Evolutionary conservation across 2,888 invertebrate species (phyloP).

Genomic region (Peribatodes rhomboidaria): DNA sequence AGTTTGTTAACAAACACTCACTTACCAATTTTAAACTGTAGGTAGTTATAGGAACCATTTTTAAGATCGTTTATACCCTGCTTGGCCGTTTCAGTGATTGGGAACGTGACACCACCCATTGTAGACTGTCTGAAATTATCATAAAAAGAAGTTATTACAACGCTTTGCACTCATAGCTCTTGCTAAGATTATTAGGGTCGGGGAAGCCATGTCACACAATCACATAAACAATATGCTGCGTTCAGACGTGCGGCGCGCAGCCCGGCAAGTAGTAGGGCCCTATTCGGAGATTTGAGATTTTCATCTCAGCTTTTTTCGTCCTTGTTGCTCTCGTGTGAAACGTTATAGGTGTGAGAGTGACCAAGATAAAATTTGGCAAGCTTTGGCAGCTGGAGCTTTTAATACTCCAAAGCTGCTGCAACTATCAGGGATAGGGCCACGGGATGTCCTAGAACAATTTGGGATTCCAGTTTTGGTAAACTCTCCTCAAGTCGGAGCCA

Average conservation of each 20-base stretch:
- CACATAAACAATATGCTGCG: too few relatives aligned
- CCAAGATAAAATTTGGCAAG: too few relatives aligned
- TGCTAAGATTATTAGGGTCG: background rate
- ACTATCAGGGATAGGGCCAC: constrained; percentile 23
- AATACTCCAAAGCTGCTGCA: constrained; percentile 22
- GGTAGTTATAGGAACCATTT: constrained; percentile 92
- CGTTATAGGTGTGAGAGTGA: too few relatives aligned
- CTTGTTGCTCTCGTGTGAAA: too few relatives aligned
- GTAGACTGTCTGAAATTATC: constrained; percentile 91
- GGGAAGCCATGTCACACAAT: too few relatives aligned
- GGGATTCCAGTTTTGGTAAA: background rate
- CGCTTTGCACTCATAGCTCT: too few relatives aligned
- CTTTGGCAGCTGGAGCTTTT: constrained; percentile 65
- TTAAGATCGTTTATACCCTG: constrained; percentile 91
- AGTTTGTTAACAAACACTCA: background rate
- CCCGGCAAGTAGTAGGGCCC: too few relatives aligned
- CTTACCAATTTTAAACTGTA: constrained; percentile 94
- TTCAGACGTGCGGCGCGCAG: too few relatives aligned
- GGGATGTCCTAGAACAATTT: constrained; percentile 48
- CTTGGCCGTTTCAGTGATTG: constrained; percentile 93
- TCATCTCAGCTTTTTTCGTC: too few relatives aligned
- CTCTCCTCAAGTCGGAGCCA: constrained; percentile 2
- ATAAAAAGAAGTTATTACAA: background rate
- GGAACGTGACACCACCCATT: constrained; percentile 95
- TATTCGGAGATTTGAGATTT: too few relatives aligned